phyloP scores from a whole-genome alignment of 1,140 invertebrate species.

The Calycopis cecrops region DNA sequence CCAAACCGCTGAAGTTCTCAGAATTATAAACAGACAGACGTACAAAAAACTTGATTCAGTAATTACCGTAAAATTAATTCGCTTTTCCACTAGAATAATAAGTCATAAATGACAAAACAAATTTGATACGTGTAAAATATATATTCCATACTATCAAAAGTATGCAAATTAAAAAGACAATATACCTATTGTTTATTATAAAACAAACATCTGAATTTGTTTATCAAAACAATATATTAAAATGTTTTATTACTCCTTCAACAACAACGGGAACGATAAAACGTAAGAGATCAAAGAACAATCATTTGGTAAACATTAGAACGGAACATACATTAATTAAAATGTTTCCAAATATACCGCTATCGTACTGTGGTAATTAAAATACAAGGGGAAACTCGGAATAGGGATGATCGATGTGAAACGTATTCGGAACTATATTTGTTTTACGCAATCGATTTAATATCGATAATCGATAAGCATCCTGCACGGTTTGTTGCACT shows the following conservation, averaged over 20 bases:
- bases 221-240: not conserved
- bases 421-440: conserved; percentile 7
- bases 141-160: too few relatives aligned
- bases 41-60: too few relatives aligned
- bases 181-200: not conserved
- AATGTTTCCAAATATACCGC: conserved; percentile 60
- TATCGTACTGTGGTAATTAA: conserved; percentile 68
- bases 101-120: too few relatives aligned
- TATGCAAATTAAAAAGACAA: not conserved
- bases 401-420: conserved; percentile 8
- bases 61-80: too few relatives aligned
- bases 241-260: conserved; percentile 10
- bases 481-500: not conserved
- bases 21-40: too few relatives aligned
- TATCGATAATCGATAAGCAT: conserved; percentile 10
- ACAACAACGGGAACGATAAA: conserved; percentile 18
- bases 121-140: too few relatives aligned
- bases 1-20: too few relatives aligned
- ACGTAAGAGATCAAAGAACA: conserved; percentile 31
- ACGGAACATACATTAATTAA: conserved; percentile 66
- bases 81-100: too few relatives aligned
- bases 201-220: too few relatives aligned
- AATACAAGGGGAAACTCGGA: conserved; percentile 56
- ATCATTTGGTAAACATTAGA: conserved; percentile 48
- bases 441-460: conserved; percentile 3